Conservation (phyloP, 2,888 invertebrate species). For the Ormyrus rosae region DNA sequence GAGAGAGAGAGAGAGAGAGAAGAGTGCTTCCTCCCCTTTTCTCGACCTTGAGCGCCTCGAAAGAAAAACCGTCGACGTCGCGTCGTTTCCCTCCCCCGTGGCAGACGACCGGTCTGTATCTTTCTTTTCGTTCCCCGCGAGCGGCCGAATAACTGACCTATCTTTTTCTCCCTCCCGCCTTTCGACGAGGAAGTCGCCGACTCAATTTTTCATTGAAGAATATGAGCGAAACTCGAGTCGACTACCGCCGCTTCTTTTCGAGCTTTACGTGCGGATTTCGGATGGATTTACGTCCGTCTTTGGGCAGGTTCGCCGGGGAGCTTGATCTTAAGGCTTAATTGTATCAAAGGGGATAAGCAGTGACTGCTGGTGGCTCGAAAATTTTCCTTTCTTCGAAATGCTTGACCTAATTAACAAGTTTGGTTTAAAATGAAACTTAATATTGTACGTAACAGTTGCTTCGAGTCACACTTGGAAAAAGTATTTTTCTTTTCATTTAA, state of each 20-base stretch:
- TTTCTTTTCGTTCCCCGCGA: neutral
- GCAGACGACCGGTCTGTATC: neutral
- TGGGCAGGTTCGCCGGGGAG: too few relatives aligned
- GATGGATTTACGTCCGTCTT: too few relatives aligned
- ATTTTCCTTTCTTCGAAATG: too few relatives aligned
- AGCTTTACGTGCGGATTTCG: neutral
- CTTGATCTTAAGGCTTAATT: too few relatives aligned
- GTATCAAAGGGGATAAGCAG: neutral
- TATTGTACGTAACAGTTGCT: too few relatives aligned
- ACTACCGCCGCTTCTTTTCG: neutral
- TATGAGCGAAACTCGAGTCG: neutral
- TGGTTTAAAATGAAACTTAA: too few relatives aligned
- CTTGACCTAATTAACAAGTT: too few relatives aligned
- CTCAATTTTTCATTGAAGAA: slow-evolving; percentile 46
- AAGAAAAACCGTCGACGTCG: slow-evolving; percentile 22
- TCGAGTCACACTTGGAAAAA: too few relatives aligned
- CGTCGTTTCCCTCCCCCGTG: slow-evolving; percentile 10
- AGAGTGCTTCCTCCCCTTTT: neutral
- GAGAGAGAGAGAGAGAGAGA: neutral
- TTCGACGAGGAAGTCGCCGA: slow-evolving; percentile 4
- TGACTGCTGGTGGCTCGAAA: too few relatives aligned
- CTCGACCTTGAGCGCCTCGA: slow-evolving; percentile 11
- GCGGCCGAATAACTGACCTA: slow-evolving; percentile 45
- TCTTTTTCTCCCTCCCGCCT: slow-evolving; percentile 5
- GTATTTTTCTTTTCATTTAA: too few relatives aligned